Evolutionary conservation across 2,888 invertebrate genomes (phyloP), one percentile per base, ranked within the genome.

Genomic region (Criorhina ranunculi): DNA sequence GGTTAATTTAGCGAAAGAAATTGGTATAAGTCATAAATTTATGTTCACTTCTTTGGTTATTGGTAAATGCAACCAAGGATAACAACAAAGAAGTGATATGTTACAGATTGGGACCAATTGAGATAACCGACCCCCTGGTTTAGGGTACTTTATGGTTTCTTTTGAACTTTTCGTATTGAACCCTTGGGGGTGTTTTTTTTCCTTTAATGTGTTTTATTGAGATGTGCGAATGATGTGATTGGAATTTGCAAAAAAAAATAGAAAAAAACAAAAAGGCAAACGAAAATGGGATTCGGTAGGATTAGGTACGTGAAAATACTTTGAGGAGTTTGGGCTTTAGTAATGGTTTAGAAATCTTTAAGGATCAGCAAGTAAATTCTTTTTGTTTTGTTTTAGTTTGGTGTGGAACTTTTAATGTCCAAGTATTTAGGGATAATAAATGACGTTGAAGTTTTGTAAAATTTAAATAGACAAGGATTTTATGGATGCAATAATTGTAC

Each of bases 191-290:
- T 64, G 33, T 31, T 70, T 24, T 70, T 24, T 69, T 40, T 51
- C 31, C 12, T 62, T 76, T 64, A 77, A 70, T 81, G 70, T 42
- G 31, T 82, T 82, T 64, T 77, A 82, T 77, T 72, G 77, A 72
- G 64, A 77, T 77, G 77, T 66, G 64, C 77, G 64, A 82, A 70
- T 72, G 62, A 77, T 77, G 81, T 66, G 81, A 66, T 81, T 66
- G 59, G 64, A 70, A 82, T 70, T 60, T 60, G 51, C 51, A 64
- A 29, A 44, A 46, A 46, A 9, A 35, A 51, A 44, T 3, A 15
- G 15, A 11, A 44, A 44, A 46, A 49, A 37, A 29, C 15, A 12
- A 59, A 53, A 57, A 35, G 40, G 49, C 60, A 12, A 33, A 53
- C 19, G 5, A 72, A n/a, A 60, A 73, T 44, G 31, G 17, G 7